These are phyloP conservation scores for Nycticorax nycticorax DNA, from an alignment of 2,113 vertebrate species.

Conservation along the genomic window DNA sequence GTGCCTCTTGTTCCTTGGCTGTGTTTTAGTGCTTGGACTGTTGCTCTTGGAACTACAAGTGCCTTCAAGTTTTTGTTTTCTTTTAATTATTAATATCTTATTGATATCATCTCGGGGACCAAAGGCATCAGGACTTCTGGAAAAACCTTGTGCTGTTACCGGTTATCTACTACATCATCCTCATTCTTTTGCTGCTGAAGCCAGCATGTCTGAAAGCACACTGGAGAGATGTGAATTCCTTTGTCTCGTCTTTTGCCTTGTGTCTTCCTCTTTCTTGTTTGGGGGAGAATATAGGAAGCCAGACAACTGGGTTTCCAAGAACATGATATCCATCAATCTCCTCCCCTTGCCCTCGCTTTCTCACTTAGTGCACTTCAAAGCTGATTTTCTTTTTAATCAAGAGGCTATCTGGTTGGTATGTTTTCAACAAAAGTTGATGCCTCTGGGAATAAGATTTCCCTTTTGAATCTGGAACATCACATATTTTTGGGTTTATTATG, in stretches of 20 bases:
- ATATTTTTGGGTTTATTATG: background rate
- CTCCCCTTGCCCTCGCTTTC: background rate
- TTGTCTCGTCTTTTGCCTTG: background rate
- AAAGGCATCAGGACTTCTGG: background rate
- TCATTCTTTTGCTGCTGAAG: background rate
- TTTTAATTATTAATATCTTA: background rate
- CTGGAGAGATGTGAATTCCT: background rate
- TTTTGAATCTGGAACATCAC: background rate
- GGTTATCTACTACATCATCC: background rate
- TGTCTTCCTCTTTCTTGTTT: background rate
- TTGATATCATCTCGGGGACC: background rate
- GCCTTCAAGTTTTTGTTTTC: background rate
- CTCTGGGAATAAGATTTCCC: background rate
- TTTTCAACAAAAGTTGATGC: background rate
- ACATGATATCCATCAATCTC: background rate
- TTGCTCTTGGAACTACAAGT: background rate
- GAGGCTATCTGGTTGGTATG: background rate
- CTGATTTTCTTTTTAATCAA: background rate
- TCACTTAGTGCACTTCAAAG: background rate
- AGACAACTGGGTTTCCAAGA: background rate
- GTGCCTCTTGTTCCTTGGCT: background rate
- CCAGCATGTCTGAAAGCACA: background rate
- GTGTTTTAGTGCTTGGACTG: background rate
- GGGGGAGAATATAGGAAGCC: background rate
- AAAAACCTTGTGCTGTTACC: fast-evolving